These are phyloP conservation scores for Lophius americanus DNA, from an alignment of 2,797 vertebrate species.

Conservation along the genomic window DNA sequence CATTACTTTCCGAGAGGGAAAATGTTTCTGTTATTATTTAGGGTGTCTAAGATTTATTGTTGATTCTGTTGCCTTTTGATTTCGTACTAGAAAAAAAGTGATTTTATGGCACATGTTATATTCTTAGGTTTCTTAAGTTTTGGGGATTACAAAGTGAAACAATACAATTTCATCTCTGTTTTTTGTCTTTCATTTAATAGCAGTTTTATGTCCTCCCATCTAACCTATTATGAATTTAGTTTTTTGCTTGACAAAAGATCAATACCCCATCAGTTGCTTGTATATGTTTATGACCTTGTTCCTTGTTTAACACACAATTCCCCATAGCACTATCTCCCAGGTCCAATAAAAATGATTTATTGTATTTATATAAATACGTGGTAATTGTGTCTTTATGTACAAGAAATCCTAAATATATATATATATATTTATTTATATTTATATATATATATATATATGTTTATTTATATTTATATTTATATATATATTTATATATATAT, in stretches of 20 bases:
- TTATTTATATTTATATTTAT: no score
- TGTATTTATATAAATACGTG: no score
- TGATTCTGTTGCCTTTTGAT: background rate
- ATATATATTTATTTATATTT: no score
- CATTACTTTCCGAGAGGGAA: conserved; percentile 9
- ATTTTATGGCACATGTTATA: background rate
- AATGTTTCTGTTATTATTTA: conserved; percentile 21
- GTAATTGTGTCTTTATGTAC: no score
- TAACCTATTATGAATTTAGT: background rate
- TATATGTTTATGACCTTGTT: conserved; percentile 37
- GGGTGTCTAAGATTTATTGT: background rate
- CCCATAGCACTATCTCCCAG: background rate
- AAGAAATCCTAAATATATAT: no score
- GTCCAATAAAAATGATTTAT: no score
- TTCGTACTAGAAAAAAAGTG: conserved; percentile 9
- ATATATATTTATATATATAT: no score
- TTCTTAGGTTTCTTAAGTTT: conserved; percentile 12
- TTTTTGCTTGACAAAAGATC: conserved; percentile 44
- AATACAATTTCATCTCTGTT: background rate
- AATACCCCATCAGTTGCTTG: conserved; percentile 61
- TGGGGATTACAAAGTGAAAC: background rate
- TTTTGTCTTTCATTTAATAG: background rate
- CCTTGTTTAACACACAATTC: conserved; percentile 40
- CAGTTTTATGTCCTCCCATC: background rate
- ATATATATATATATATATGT: no score